phyloP scores from a whole-genome alignment of 1,140 invertebrate species.

The Drosophila saltans region DNA sequence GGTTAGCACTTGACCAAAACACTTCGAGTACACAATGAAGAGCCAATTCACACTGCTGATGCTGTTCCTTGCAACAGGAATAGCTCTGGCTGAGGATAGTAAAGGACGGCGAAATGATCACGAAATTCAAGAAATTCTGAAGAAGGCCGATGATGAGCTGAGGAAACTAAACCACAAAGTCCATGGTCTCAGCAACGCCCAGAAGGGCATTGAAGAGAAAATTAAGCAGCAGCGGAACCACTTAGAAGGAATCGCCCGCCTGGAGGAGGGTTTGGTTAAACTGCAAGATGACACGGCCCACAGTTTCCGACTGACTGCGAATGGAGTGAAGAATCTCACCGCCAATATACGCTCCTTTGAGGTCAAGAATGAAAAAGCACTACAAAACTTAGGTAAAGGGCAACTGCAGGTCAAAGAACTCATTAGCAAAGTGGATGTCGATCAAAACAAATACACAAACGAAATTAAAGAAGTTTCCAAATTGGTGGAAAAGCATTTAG shows the following conservation, averaged over 20 bases:
- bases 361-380: constrained; percentile 34
- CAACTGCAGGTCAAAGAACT: constrained; percentile 44
- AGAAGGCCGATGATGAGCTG: constrained; percentile 24
- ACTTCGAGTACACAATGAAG: constrained; percentile 19
- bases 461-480: constrained; percentile 33
- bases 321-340: constrained; percentile 38
- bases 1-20: constrained; percentile 12
- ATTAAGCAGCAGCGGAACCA: constrained; percentile 38
- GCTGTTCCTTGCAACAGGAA: constrained; percentile 10
- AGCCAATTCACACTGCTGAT: constrained; percentile 17
- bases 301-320: constrained; percentile 31
- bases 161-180: constrained; percentile 13
- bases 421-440: constrained; percentile 43
- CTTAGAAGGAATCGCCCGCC: constrained; percentile 28
- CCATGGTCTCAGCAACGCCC: constrained; percentile 17
- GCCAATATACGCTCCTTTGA: constrained; percentile 27
- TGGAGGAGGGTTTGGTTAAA: constrained; percentile 38
- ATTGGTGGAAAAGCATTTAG: constrained; percentile 34
- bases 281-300: constrained; percentile 26
- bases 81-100: constrained; percentile 2
- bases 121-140: constrained; percentile 22
- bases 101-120: background rate
- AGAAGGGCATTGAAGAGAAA: constrained; percentile 60
- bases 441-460: constrained; percentile 52
- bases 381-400: constrained; percentile 26